Conservation (phyloP, 2,113 vertebrate genomes). For the Mirza zaza region DNA sequence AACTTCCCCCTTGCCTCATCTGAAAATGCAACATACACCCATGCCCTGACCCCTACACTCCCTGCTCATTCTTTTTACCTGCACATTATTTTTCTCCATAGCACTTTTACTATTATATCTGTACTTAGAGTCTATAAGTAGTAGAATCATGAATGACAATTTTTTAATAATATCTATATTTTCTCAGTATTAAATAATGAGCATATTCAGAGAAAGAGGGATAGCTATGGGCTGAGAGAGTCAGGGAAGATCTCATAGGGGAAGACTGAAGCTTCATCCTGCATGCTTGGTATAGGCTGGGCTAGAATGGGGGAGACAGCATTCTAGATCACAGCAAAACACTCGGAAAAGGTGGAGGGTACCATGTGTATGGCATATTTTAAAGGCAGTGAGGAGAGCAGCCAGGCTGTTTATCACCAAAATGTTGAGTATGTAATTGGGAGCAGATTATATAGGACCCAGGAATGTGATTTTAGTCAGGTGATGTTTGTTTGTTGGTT, state of each 20-base stretch:
- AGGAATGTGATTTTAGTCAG: background rate
- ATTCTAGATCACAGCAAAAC: background rate
- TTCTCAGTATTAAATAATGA: background rate
- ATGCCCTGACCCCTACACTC: accelerated
- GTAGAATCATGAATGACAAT: background rate
- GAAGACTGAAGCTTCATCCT: background rate
- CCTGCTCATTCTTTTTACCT: background rate
- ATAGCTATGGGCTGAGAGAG: background rate
- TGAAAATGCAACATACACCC: background rate
- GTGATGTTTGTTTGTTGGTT: background rate
- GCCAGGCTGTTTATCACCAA: background rate
- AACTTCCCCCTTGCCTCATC: background rate
- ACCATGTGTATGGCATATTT: background rate
- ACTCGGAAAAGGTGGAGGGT: background rate
- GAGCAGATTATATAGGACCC: background rate
- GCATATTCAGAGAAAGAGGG: background rate
- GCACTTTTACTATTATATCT: background rate
- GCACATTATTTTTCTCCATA: background rate
- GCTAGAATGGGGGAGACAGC: background rate
- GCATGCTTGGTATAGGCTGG: background rate
- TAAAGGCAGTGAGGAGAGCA: background rate
- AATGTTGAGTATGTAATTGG: background rate
- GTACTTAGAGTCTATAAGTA: background rate
- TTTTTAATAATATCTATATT: background rate
- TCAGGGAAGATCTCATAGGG: background rate